Percentiles rank a stretch among this genome's conserved stretches.
Conservation (phyloP, 1,140 invertebrate species). For the Euschistus heros region DNA sequence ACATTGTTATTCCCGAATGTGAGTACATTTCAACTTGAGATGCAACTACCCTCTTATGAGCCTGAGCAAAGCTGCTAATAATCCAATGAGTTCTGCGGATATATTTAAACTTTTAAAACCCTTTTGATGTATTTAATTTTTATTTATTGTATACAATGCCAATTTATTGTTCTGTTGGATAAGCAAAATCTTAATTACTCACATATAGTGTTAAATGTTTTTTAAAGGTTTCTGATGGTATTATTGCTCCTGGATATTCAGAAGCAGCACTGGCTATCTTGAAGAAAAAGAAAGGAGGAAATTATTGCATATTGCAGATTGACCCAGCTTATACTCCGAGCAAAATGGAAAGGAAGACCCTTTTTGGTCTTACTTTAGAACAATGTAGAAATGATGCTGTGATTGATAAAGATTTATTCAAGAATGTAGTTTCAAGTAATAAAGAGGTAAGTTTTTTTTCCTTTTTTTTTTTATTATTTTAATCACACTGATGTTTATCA, state of each 20-base stretch:
- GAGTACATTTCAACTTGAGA: too few species aligned
- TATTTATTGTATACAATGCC: too few species aligned
- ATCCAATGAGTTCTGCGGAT: too few species aligned
- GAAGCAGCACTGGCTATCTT: slow-evolving; percentile 76
- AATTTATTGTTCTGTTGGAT: too few species aligned
- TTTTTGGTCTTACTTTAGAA: slow-evolving; percentile 86
- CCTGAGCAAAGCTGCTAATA: too few species aligned
- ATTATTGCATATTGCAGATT: slow-evolving; percentile 89
- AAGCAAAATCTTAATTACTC: too few species aligned
- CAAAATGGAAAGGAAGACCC: slow-evolving; percentile 67
- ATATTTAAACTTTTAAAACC: too few species aligned
- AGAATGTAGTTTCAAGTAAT: slow-evolving; percentile 70
- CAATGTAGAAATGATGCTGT: slow-evolving; percentile 84
- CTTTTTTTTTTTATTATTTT: not conserved
- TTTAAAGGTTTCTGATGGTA: slow-evolving; percentile 78
- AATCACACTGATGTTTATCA: too few species aligned
- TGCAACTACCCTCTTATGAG: too few species aligned
- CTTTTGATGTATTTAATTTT: too few species aligned
- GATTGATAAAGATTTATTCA: slow-evolving; percentile 69
- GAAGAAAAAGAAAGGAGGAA: slow-evolving; percentile 90
- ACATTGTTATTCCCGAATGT: too few species aligned
- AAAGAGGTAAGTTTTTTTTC: slow-evolving; percentile 40
- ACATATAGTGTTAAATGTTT: not conserved
- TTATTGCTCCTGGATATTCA: slow-evolving; percentile 86
- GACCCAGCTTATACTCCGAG: slow-evolving; percentile 76